Evolutionary conservation across 2,888 invertebrate species (phyloP).

Genomic region (Iselma pallidipennis): DNA sequence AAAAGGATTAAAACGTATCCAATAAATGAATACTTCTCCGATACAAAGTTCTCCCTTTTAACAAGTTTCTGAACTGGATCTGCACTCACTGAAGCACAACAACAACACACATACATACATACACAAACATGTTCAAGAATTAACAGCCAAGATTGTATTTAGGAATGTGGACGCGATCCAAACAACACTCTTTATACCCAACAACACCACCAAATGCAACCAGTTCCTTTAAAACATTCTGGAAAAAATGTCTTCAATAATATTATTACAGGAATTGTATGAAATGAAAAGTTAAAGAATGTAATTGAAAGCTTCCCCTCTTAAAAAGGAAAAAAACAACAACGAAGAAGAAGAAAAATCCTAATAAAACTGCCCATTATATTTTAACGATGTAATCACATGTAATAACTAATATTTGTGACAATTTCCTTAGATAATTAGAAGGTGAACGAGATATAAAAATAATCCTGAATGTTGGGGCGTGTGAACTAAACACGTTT

Average conservation of each 20-base stretch:
- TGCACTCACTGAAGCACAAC: conserved; percentile 49
- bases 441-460: not conserved
- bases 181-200: conserved; percentile 4
- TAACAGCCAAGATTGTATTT: conserved; percentile 49
- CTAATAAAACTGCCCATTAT: not conserved
- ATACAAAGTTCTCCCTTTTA: conserved; percentile 34
- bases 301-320: not conserved
- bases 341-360: not conserved
- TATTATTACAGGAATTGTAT: not conserved
- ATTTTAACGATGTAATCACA: not conserved
- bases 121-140: conserved; percentile 48
- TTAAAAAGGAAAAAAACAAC: not conserved
- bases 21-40: conserved; percentile 23
- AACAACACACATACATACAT: not conserved
- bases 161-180: conserved; percentile 46
- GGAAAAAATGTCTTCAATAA: not conserved
- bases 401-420: not conserved
- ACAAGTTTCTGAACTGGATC: conserved; percentile 47
- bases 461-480: not conserved
- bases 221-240: not conserved
- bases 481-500: not conserved
- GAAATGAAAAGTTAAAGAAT: no score
- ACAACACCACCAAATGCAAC: not conserved
- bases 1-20: conserved; percentile 16
- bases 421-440: not conserved